Evolutionary conservation across 30 jellyfish, hydroid and myxozoan species (phyloP).

Genomic region (Hydractinia symbiolongicarpus): DNA sequence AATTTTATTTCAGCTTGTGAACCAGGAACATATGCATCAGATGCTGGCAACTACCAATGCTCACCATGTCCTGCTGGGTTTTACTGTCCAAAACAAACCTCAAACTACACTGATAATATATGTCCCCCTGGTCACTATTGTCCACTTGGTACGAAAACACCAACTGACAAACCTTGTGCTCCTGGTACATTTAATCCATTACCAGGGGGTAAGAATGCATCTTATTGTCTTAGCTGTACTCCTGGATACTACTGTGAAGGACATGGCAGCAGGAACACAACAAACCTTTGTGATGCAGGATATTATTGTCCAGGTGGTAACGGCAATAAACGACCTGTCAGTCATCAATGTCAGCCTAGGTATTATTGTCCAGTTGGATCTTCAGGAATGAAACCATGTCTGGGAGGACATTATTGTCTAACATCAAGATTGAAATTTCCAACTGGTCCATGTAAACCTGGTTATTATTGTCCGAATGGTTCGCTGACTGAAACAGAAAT

Average conservation of each 20-base stretch:
- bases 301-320: constrained; percentile 79
- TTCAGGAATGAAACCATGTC: constrained; percentile 61
- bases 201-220: constrained; percentile 34
- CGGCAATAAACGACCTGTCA: constrained; percentile 37
- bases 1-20: constrained; percentile 50
- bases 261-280: constrained; percentile 58
- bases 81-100: constrained; percentile 69
- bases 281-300: constrained; percentile 78
- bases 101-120: constrained; percentile 52
- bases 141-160: constrained; percentile 73
- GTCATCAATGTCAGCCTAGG: constrained; percentile 56
- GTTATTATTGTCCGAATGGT: constrained; percentile 92
- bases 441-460: constrained; percentile 63
- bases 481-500: constrained; percentile 48
- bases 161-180: constrained; percentile 67
- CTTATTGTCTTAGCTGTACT: constrained; percentile 69
- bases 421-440: constrained; percentile 58
- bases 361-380: constrained; percentile 84
- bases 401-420: constrained; percentile 75
- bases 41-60: constrained; percentile 62
- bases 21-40: constrained; percentile 69
- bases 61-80: constrained; percentile 87
- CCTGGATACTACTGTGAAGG: constrained; percentile 90
- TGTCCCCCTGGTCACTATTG: constrained; percentile 95
- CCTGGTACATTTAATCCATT: constrained; percentile 80